Conservation (phyloP, 2,113 vertebrate genomes). For the Bubo scandiacus region DNA sequence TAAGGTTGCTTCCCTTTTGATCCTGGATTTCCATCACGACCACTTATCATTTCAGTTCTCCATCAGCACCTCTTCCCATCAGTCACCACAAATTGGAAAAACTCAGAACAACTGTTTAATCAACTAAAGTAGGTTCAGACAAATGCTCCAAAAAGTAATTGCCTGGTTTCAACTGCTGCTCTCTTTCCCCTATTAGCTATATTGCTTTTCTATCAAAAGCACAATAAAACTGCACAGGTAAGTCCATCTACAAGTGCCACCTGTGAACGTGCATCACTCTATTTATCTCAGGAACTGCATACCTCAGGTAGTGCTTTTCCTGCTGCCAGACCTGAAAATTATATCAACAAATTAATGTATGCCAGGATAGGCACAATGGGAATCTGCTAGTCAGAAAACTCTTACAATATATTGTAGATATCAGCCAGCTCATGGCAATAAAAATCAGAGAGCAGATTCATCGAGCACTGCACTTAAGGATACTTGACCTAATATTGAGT, state of each 20-base stretch:
- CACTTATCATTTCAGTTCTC: neutral
- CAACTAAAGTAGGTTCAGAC: neutral
- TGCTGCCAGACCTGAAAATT: constrained; percentile 4
- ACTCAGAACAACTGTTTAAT: neutral
- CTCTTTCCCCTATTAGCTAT: neutral
- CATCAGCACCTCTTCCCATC: neutral
- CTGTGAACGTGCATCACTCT: neutral
- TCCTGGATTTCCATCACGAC: neutral
- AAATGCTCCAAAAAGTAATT: neutral
- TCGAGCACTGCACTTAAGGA: neutral
- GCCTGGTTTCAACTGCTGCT: neutral
- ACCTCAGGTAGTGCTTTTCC: neutral
- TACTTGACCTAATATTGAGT: neutral
- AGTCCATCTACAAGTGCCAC: neutral
- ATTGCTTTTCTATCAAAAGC: neutral
- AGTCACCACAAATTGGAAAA: neutral
- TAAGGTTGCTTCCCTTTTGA: neutral
- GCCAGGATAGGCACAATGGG: neutral
- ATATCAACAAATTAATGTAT: neutral
- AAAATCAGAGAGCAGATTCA: neutral
- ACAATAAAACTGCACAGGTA: neutral
- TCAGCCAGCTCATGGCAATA: neutral
- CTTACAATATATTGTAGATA: neutral
- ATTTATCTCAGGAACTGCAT: neutral
- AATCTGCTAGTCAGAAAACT: neutral